Base-by-base conservation (phyloP, 92 coral and sea anemone genomes). In the Parazoanthus atlanticus region DNA sequence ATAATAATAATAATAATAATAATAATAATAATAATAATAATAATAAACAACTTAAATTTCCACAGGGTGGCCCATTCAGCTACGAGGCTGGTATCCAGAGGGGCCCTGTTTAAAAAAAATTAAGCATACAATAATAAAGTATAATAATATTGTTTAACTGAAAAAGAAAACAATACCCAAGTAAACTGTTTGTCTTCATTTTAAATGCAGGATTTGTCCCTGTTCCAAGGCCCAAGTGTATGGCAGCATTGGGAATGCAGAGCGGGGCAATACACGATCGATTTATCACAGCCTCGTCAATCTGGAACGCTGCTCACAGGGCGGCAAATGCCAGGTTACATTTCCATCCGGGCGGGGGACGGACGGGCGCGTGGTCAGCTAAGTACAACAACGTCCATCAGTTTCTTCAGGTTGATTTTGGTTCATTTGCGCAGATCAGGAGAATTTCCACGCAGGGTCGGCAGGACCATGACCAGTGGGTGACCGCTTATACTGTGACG, bases 251-350 rank as follows among this genome's bases (percentile, higher is more conserved):
- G 28, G 79, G 79, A 33, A 32, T 75, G 79, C 47, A 75, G 49
- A 75, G 47, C 79, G 79, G 79, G 43, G 49, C 43, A 38, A 75
- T 75, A 33, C 79, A 33, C 79, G 79, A 75, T 38, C 49, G 47
- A 33, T 75, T 9, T 38, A 36, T 75, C 47, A 75, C 47, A 33
- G 79, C 79, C 79, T 75, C 79, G 47, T 75, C 49, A 75, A 70
- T 70, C n/a, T 75, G 49, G 43, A 75, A 75, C 11, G 23, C 9
- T 33, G 79, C n/a, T 21, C 46, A 32, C 49, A 13, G 47, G 43
- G 79, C 79, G 49, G 79, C 79, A 8, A 75, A 75, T 75, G 79
- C 47, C 79, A 75, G 79, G 31, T 25, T 75, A 30, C 43, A 75
- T 38, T 75, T 75, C 47, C 79, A 32, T 8, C n/a, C 79, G 2